phyloP scores from a whole-genome alignment of 2,888 invertebrate species.

The Pseudococcus viburni region DNA sequence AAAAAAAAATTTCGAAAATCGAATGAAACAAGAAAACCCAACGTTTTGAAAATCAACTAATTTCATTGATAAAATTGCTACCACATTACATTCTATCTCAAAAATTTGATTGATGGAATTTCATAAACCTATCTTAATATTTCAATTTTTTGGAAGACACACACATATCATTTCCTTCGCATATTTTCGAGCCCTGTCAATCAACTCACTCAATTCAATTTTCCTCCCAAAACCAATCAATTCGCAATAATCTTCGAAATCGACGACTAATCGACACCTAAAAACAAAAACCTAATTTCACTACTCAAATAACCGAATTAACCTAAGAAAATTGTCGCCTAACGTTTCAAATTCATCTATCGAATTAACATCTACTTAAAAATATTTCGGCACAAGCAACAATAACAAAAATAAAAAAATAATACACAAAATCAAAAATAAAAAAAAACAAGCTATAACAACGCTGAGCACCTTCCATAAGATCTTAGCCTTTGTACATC shows the following conservation, averaged over 20 bases:
- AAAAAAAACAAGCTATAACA: constrained; percentile 13
- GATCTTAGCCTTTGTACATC: not conserved
- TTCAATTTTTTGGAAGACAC: no score
- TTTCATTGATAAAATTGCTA: no score
- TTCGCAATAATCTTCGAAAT: not conserved
- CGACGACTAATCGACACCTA: not conserved
- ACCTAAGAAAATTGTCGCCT: not conserved
- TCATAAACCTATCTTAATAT: no score
- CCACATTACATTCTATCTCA: no score
- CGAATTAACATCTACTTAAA: not conserved
- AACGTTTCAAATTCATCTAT: not conserved
- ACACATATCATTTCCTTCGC: no score
- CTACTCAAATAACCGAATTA: not conserved
- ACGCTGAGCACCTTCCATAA: not conserved
- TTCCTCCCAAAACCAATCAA: not conserved
- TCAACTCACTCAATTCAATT: not conserved
- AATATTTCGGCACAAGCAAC: constrained; percentile 3
- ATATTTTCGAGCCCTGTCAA: not conserved
- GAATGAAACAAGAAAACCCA: no score
- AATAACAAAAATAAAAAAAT: constrained; percentile 2
- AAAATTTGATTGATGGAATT: no score
- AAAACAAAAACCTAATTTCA: not conserved
- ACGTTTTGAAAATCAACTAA: no score
- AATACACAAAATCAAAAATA: not conserved
- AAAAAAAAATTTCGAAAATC: no score